Conservation (phyloP, 2,797 vertebrate species). For the Sciurus carolinensis region DNA sequence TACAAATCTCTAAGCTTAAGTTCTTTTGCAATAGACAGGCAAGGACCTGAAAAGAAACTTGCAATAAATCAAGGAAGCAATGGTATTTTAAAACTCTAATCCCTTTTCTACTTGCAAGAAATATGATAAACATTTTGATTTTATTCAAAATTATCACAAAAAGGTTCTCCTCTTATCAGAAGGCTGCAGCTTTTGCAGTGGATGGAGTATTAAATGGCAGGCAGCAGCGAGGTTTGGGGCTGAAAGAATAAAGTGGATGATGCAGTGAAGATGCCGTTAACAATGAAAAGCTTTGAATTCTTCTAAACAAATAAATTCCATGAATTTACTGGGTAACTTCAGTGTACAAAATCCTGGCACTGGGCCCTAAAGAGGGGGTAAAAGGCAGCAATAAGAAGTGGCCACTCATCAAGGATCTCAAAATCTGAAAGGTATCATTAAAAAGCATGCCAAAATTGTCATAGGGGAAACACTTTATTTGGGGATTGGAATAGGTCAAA, state of each 20-base stretch:
- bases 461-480: background rate
- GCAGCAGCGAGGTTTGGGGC: background rate
- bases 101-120: slow-evolving; percentile 69
- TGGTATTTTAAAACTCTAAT: slow-evolving; percentile 81
- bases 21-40: slow-evolving; percentile 68
- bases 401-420: background rate
- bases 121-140: slow-evolving; percentile 84
- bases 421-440: background rate
- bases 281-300: background rate
- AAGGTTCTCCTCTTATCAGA: slow-evolving; percentile 76
- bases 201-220: slow-evolving; percentile 16
- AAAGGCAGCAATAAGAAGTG: background rate
- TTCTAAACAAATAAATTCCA: background rate
- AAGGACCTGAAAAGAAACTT: slow-evolving; percentile 61
- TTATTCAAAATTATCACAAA: slow-evolving; percentile 70
- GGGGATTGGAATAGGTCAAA: background rate
- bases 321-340: background rate
- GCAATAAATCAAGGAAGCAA: slow-evolving; percentile 43
- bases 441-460: background rate
- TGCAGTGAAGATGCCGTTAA: background rate
- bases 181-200: slow-evolving; percentile 27
- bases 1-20: background rate
- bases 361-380: background rate
- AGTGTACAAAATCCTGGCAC: background rate
- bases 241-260: background rate